A percentile compares a stretch with the other conserved stretches of the same genome.
Evolutionary conservation across 2,797 vertebrate species (phyloP).

Genomic region (Tolypeutes matacus): DNA sequence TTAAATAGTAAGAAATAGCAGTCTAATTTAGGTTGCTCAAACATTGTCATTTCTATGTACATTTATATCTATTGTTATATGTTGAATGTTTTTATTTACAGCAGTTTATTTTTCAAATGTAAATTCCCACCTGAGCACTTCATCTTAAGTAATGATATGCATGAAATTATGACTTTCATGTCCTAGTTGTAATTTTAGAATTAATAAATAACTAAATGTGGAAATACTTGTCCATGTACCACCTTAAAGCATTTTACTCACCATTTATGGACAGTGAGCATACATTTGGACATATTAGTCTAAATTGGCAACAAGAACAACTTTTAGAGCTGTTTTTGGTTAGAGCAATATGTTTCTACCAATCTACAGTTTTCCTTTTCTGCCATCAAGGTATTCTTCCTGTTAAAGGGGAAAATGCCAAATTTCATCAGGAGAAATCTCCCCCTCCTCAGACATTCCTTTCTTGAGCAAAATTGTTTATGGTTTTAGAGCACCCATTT

Average conservation of each 20-base stretch:
- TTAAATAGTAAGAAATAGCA: not conserved
- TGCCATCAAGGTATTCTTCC: not conserved
- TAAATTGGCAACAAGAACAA: not conserved
- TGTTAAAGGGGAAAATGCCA: not conserved
- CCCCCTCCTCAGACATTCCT: not conserved
- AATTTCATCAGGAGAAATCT: not conserved
- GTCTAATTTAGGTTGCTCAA: not conserved
- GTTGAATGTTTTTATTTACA: conserved; percentile 34
- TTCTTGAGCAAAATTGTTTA: not conserved
- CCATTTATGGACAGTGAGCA: no score
- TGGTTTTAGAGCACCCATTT: not conserved
- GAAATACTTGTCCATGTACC: not conserved
- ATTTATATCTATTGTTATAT: not conserved
- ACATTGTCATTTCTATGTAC: not conserved
- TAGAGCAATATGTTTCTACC: not conserved
- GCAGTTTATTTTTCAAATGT: conserved; percentile 17
- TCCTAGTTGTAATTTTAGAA: conserved; percentile 6
- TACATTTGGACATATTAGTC: not conserved
- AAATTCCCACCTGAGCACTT: not conserved
- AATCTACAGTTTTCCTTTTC: not conserved
- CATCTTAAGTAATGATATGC: not conserved
- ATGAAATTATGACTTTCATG: not conserved
- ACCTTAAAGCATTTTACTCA: not conserved
- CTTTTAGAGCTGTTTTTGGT: not conserved
- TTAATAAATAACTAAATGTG: conserved; percentile 2